Conservation (phyloP, 2,888 invertebrate genomes). For the Trissolcus japonicus region DNA sequence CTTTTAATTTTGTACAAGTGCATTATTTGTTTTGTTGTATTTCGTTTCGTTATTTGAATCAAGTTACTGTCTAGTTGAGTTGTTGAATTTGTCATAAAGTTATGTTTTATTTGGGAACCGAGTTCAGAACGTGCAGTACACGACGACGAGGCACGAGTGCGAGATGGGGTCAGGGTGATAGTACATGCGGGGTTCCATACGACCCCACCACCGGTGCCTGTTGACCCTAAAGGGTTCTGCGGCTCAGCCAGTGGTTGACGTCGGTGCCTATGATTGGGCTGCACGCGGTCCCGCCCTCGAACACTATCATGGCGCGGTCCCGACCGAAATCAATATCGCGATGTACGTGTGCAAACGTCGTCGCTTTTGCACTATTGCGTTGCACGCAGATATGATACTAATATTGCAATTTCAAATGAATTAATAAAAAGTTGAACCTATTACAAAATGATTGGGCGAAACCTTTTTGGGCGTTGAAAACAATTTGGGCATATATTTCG, state of each 20-base stretch:
- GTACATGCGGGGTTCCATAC: conserved; percentile 39
- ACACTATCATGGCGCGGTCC: conserved; percentile 59
- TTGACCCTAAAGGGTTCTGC: conserved; percentile 29
- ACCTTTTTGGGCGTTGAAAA: not conserved
- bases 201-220: conserved; percentile 37
- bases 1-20: not conserved
- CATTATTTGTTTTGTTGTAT: not conserved
- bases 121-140: conserved; percentile 17
- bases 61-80: not conserved
- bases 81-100: no score
- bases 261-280: conserved; percentile 54
- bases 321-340: conserved; percentile 61
- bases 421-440: conserved; percentile 25
- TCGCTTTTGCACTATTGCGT: conserved; percentile 47
- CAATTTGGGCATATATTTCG: not conserved
- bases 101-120: not conserved
- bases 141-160: conserved; percentile 38
- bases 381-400: conserved; percentile 49
- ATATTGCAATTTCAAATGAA: conserved; percentile 44
- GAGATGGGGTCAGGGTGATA: conserved; percentile 16
- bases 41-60: no score
- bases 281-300: conserved; percentile 59
- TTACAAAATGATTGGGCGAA: conserved; percentile 20
- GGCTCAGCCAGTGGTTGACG: conserved; percentile 19
- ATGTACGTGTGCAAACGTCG: conserved; percentile 49